Evolutionary conservation across 2,888 invertebrate species (phyloP).

Genomic region (Habrosyne pyritoides): DNA sequence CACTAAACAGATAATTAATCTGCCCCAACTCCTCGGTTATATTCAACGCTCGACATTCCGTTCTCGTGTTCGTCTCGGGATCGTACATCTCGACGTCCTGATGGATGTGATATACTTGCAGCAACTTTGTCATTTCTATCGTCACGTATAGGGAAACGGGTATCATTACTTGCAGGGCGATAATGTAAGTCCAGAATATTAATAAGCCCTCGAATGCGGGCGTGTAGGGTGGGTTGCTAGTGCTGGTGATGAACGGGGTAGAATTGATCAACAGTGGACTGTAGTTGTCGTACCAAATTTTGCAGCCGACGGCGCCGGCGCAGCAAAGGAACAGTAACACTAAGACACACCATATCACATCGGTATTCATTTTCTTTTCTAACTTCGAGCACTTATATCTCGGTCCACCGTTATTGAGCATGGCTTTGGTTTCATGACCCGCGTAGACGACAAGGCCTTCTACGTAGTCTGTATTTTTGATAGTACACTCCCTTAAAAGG

Average conservation of each 20-base stretch:
- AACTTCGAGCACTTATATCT: conserved; percentile 96
- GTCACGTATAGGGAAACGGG: conserved; percentile 98
- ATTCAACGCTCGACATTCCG: conserved; percentile 95
- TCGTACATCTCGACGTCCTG: conserved; percentile 95
- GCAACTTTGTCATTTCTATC: conserved; percentile 97
- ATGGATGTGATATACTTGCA: conserved; percentile 97
- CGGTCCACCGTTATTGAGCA: conserved; percentile 98
- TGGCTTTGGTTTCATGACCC: conserved; percentile 98
- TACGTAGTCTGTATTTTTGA: conserved; percentile 98
- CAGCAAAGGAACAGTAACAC: conserved; percentile 95
- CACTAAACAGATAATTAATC: conserved; percentile 94
- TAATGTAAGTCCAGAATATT: conserved; percentile 97
- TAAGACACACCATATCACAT: conserved; percentile 98
- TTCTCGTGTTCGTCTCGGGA: conserved; percentile 88
- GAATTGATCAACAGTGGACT: conserved; percentile 63
- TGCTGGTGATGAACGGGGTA: conserved; percentile 86
- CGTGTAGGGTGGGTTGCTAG: conserved; percentile 67
- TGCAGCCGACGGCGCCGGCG: conserved; percentile 95
- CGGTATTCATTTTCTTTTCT: conserved; percentile 97
- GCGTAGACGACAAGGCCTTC: conserved; percentile 99
- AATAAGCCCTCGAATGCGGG: conserved; percentile 90
- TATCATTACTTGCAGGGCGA: conserved; percentile 98
- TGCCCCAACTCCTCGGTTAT: conserved; percentile 99
- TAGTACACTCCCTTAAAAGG: conserved; percentile 94
- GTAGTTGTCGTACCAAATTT: conserved; percentile 90